A percentile compares a stretch with the other conserved stretches of the same genome.
Conservation (phyloP, 2,113 vertebrate genomes). For the Fulmarus glacialis region DNA sequence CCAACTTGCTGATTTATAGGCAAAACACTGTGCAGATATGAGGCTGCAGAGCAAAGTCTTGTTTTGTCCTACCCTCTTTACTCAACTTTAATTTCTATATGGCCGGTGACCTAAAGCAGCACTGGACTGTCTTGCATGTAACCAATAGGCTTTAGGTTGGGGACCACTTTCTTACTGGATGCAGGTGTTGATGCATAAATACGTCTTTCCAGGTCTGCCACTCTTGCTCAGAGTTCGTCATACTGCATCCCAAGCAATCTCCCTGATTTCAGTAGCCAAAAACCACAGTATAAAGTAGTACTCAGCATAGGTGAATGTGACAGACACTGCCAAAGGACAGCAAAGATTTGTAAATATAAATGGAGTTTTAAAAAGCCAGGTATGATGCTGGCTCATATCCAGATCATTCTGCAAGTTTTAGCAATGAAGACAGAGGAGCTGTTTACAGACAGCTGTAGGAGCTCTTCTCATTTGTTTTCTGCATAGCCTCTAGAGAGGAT, state of each 20-base stretch:
- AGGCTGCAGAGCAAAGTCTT: neutral
- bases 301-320: neutral
- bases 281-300: neutral
- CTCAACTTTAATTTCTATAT: neutral
- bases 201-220: neutral
- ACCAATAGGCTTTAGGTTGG: neutral
- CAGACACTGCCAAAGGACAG: neutral
- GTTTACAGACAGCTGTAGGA: neutral
- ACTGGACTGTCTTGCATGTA: neutral
- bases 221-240: neutral
- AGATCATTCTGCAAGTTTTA: neutral
- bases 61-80: neutral
- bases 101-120: neutral
- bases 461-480: neutral
- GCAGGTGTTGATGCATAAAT: neutral
- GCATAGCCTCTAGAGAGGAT: neutral
- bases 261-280: neutral
- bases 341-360: neutral
- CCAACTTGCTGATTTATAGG: neutral
- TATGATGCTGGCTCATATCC: neutral
- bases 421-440: neutral
- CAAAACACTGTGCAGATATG: neutral
- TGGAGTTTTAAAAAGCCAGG: neutral
- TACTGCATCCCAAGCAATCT: neutral
- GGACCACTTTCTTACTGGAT: neutral